Percentiles rank a stretch among this genome's conserved stretches.
These are phyloP conservation scores for Motacilla tschutschensis DNA, from an alignment of 2,113 vertebrate genomes.

Conservation along the genomic window DNA sequence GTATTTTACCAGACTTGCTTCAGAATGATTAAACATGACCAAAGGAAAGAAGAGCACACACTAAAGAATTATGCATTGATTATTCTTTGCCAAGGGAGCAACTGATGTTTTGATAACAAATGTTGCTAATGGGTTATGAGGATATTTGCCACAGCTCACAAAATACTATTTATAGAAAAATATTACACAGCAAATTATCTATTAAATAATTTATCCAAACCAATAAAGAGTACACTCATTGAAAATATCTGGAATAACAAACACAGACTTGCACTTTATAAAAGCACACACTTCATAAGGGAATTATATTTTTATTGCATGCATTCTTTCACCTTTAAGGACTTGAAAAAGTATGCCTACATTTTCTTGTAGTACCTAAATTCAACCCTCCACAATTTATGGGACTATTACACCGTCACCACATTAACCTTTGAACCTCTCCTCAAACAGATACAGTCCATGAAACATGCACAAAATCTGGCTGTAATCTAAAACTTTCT, in stretches of 20 bases:
- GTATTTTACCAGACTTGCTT: not conserved
- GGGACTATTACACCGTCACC: not conserved
- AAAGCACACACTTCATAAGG: not conserved
- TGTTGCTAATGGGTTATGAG: not conserved
- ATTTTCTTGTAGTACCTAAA: not conserved
- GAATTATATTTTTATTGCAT: not conserved
- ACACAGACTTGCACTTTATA: not conserved
- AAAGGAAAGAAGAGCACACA: not conserved
- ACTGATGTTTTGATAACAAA: not conserved
- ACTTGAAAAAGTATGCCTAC: not conserved
- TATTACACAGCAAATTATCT: not conserved
- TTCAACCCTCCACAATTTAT: not conserved
- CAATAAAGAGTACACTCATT: not conserved
- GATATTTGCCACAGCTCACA: not conserved
- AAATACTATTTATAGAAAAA: not conserved
- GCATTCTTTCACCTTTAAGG: not conserved
- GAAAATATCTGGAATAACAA: not conserved
- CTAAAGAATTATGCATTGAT: fast-evolving
- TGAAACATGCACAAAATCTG: not conserved
- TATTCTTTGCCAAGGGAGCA: not conserved
- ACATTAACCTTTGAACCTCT: not conserved
- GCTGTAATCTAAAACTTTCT: not conserved
- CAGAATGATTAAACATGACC: not conserved
- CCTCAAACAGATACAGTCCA: not conserved
- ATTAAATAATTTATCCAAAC: not conserved